A percentile compares a stretch with the other conserved stretches of the same genome.
Conservation (phyloP, 92 coral and sea anemone genomes). For the Nematostella vectensis region DNA sequence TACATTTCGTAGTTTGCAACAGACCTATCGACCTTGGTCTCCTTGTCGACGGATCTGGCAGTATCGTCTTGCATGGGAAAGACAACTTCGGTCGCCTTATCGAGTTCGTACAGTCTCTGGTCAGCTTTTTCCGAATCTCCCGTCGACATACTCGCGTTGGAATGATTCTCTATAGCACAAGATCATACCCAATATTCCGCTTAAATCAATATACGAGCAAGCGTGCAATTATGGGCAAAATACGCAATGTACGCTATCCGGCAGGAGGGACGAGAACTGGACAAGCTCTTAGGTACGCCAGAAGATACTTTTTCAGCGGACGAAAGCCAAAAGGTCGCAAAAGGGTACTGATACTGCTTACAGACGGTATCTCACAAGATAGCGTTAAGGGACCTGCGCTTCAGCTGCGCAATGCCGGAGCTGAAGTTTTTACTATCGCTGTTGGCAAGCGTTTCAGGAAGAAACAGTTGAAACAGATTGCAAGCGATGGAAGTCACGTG, state of each 20-base stretch:
- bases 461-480: slow-evolving; percentile 40
- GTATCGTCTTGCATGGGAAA: slow-evolving; percentile 53
- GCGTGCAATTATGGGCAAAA: slow-evolving; percentile 19
- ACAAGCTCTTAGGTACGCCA: slow-evolving; percentile 29
- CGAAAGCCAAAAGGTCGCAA: slow-evolving; percentile 18
- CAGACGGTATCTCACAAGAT: slow-evolving; percentile 74
- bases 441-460: slow-evolving; percentile 38
- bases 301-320: slow-evolving; percentile 26
- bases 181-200: slow-evolving; percentile 45
- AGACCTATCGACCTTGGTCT: slow-evolving; percentile 50
- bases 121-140: slow-evolving; percentile 52
- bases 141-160: slow-evolving; percentile 52
- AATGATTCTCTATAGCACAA: slow-evolving; percentile 44
- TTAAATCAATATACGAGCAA: slow-evolving; percentile 30
- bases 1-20: slow-evolving; percentile 25
- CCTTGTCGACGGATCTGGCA: slow-evolving; percentile 73
- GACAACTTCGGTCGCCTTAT: slow-evolving; percentile 65
- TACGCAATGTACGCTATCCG: slow-evolving; percentile 43
- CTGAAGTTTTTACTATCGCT: slow-evolving; percentile 55
- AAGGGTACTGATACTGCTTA: slow-evolving; percentile 41
- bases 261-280: slow-evolving; percentile 54
- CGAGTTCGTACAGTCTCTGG: slow-evolving; percentile 36
- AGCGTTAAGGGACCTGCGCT: slow-evolving; percentile 39
- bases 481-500: slow-evolving; percentile 55
- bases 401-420: slow-evolving; percentile 47